Evolutionary conservation across 2,797 vertebrate genomes (phyloP).

Genomic region (Trachops cirrhosus): DNA sequence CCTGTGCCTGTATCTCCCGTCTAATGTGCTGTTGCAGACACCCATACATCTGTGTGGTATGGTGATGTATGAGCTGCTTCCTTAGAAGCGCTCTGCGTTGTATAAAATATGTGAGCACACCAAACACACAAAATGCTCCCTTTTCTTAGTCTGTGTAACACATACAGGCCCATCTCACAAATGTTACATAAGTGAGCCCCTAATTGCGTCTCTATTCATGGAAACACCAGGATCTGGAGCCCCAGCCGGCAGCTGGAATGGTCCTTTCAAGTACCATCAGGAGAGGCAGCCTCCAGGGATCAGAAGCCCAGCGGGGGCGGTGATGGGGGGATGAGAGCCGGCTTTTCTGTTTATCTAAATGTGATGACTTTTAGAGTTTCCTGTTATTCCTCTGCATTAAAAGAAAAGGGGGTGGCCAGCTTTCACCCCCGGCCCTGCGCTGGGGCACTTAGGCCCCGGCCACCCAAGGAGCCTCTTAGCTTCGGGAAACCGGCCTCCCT

Average conservation of each 20-base stretch:
- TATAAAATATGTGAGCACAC: background rate
- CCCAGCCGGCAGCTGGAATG: conserved; percentile 26
- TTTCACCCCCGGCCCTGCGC: background rate
- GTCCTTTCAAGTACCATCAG: background rate
- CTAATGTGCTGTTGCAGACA: background rate
- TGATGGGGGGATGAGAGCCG: background rate
- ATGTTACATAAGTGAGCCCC: background rate
- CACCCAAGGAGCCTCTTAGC: background rate
- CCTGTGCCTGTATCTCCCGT: background rate
- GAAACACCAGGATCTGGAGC: conserved; percentile 69
- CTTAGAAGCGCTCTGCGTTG: background rate
- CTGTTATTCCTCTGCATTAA: background rate
- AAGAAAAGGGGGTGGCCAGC: background rate
- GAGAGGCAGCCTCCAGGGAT: conserved; percentile 39
- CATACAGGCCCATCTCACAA: background rate
- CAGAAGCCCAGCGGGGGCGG: background rate
- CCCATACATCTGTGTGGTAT: rapidly evolving
- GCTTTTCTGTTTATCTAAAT: conserved; percentile 67
- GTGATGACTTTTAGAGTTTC: conserved; percentile 60
- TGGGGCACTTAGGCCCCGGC: background rate
- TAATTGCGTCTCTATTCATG: conserved; percentile 41
- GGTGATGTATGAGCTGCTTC: background rate
- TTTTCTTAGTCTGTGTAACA: background rate
- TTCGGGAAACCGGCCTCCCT: background rate
- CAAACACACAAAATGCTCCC: background rate